A percentile compares a stretch with the other conserved stretches of the same genome.
Conservation (phyloP, 2,888 invertebrate species). For the Ochropleura leucogaster region DNA sequence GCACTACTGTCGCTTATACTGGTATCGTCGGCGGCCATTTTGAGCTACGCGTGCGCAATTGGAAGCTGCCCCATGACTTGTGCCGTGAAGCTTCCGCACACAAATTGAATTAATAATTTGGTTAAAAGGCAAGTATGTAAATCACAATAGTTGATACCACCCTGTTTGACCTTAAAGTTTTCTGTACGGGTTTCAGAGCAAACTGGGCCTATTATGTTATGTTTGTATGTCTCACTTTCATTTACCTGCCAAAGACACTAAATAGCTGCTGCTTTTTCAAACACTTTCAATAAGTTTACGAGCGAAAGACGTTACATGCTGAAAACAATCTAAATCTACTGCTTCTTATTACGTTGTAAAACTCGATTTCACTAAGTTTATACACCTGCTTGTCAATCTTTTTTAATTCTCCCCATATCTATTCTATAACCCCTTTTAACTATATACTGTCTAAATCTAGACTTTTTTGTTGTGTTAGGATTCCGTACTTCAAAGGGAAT, state of each 20-base stretch:
- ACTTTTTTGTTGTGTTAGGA: not conserved
- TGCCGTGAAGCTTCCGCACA: not conserved
- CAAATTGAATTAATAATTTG: not conserved
- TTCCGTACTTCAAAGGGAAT: too few species aligned
- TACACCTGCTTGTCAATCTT: too few species aligned
- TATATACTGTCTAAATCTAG: too few species aligned
- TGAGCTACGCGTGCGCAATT: not conserved
- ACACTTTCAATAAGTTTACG: too few species aligned
- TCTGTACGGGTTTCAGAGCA: not conserved
- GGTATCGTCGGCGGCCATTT: not conserved
- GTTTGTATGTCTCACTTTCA: not conserved
- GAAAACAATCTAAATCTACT: too few species aligned
- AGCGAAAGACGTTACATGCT: too few species aligned
- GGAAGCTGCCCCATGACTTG: not conserved
- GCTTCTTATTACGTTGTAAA: too few species aligned
- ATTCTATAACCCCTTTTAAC: too few species aligned
- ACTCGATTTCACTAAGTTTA: too few species aligned
- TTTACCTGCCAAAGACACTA: too few species aligned
- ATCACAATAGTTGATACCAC: not conserved
- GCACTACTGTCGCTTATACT: not conserved
- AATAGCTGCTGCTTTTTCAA: too few species aligned
- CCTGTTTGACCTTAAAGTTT: not conserved
- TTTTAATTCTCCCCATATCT: too few species aligned
- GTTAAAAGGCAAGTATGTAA: slow-evolving; percentile 20
- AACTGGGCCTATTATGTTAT: not conserved